Evolutionary conservation across 2,888 invertebrate species (phyloP).

Genomic region (Euplagia quadripunctaria): DNA sequence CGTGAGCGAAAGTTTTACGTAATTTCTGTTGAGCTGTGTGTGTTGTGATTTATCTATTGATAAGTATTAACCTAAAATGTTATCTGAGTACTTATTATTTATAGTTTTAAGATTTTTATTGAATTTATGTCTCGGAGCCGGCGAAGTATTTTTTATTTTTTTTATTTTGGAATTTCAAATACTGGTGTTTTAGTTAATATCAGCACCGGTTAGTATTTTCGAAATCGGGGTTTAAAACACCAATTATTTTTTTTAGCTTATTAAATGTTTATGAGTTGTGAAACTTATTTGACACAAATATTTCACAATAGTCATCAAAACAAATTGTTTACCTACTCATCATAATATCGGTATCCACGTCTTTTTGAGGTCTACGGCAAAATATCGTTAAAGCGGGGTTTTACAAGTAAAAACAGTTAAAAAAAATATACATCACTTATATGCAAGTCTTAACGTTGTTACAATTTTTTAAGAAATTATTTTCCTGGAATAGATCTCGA

Average conservation of each 20-base stretch:
- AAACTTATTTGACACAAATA: background rate
- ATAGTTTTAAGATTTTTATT: background rate
- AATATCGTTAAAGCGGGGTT: too few species aligned
- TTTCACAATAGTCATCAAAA: background rate
- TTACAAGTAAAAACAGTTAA: too few species aligned
- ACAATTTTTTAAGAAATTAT: too few species aligned
- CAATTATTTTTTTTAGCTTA: background rate
- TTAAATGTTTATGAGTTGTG: background rate
- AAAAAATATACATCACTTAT: too few species aligned
- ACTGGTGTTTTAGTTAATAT: background rate
- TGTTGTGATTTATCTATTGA: slow-evolving; percentile 36
- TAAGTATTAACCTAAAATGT: slow-evolving; percentile 11
- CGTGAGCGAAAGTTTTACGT: slow-evolving; percentile 67
- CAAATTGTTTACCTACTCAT: background rate
- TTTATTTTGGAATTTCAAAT: background rate
- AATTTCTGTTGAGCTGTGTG: slow-evolving; percentile 39
- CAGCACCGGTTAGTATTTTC: background rate
- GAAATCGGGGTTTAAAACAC: too few species aligned
- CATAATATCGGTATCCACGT: background rate
- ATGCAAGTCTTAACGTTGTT: too few species aligned
- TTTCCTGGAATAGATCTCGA: too few species aligned
- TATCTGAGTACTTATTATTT: background rate
- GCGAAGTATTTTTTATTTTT: background rate
- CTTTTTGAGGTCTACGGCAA: too few species aligned
- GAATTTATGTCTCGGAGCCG: background rate